A percentile compares a stretch with the other conserved stretches of the same genome.
Evolutionary conservation across 2,113 vertebrate species (phyloP).

Genomic region (Lasiurus borealis): DNA sequence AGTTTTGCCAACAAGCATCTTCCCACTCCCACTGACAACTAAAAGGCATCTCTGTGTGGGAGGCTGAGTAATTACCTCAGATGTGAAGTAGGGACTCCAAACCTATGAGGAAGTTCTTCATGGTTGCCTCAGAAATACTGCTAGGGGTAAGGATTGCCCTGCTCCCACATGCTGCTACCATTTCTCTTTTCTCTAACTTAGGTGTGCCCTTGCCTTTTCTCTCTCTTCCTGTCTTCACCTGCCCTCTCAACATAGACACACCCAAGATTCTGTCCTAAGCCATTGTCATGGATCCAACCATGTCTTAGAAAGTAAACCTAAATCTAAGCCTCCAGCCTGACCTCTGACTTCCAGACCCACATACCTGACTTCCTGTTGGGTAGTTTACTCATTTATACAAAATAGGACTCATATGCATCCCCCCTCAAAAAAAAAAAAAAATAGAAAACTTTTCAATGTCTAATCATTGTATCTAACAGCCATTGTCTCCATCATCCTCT

Average conservation of each 20-base stretch:
- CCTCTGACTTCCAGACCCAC: neutral
- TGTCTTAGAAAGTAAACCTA: neutral
- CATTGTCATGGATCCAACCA: neutral
- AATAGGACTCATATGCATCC: neutral
- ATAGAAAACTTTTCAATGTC: neutral
- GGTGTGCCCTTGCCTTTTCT: neutral
- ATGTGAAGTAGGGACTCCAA: neutral
- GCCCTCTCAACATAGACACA: neutral
- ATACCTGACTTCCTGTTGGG: neutral
- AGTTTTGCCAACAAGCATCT: constrained; percentile 18
- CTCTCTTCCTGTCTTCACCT: neutral
- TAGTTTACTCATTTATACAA: neutral
- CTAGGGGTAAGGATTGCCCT: neutral
- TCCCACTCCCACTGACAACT: constrained; percentile 10
- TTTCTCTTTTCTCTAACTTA: neutral
- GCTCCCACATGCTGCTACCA: neutral
- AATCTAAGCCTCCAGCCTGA: neutral
- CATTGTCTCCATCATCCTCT: neutral
- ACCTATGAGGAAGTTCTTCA: neutral
- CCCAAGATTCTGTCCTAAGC: neutral
- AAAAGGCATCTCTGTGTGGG: neutral
- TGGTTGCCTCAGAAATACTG: neutral
- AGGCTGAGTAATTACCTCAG: neutral
- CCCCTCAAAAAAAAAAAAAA: neutral
- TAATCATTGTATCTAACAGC: neutral